A percentile compares a stretch with the other conserved stretches of the same genome.
Conservation (phyloP, 1,140 invertebrate species). For the Zaprionus capensis region DNA sequence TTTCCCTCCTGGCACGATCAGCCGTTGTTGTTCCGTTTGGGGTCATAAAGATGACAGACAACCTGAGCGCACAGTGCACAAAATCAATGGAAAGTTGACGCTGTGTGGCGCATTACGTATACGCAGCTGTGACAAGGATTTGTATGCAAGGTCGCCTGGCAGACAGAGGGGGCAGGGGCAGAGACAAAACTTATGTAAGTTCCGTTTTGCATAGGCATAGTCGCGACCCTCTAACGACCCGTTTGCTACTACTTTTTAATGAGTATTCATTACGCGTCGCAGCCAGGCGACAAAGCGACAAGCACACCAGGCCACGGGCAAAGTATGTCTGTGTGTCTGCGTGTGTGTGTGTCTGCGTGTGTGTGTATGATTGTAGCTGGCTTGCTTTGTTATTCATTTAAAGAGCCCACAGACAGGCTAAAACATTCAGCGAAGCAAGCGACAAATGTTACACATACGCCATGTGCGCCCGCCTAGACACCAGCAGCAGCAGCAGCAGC, state of each 20-base stretch:
- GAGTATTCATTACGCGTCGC: constrained; percentile 46
- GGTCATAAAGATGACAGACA: constrained; percentile 27
- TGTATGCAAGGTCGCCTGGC: constrained; percentile 25
- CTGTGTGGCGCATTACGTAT: constrained; percentile 27
- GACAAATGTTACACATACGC: constrained; percentile 68
- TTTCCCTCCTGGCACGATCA: not conserved
- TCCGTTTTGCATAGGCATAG: constrained; percentile 16
- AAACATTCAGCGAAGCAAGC: constrained; percentile 45
- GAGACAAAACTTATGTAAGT: constrained; percentile 19
- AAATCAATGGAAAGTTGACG: constrained; percentile 39
- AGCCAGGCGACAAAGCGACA: constrained; percentile 31
- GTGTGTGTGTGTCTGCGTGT: not conserved
- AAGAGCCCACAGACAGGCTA: constrained; percentile 20
- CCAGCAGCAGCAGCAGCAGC: not conserved
- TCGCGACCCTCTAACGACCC: constrained; percentile 18
- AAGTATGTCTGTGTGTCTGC: constrained; percentile 5
- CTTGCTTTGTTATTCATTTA: constrained; percentile 44
- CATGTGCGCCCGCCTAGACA: constrained; percentile 47
- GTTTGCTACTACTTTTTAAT: constrained; percentile 41
- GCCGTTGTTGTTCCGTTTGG: not conserved
- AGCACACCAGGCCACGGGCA: constrained; percentile 5
- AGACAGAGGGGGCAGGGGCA: not conserved
- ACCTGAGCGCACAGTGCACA: constrained; percentile 13
- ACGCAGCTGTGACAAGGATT: constrained; percentile 6
- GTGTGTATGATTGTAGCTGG: not conserved